Base-by-base conservation (phyloP, 2,113 vertebrate genomes). In the Mastomys coucha region DNA sequence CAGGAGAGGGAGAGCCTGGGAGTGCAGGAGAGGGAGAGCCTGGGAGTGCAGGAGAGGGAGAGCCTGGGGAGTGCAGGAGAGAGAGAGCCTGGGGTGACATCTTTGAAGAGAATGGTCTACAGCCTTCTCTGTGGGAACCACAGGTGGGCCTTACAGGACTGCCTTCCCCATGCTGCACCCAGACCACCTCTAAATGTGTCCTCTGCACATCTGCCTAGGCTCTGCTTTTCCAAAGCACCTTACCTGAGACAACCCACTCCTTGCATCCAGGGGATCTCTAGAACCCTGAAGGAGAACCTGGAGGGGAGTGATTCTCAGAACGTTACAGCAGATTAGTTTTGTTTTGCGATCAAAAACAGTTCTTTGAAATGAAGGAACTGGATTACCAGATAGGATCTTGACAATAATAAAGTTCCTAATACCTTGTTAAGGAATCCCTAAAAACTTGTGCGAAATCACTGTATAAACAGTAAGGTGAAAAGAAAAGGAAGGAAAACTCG, bases 281-380 rank as follows among this genome's bases (percentile, higher is more conserved):
- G 49, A 84, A 92, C 82, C 49, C 69, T 8, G 86, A 90, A 96
- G 39, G 75, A 51, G 36, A 42, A n/a, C 65, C 88, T 60, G 80
- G 33, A n/a, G 49, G 36, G 28, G 42, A 56, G 36, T 58, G 14
- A 10, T 78, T 58, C 67, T 69, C 70, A 86, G 91, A 8, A 77
- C n/a, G 87, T 82, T 19, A 58, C 20, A 65, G 42, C 88, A 89
- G 39, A 24, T 93, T 80, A 19, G 17, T 56, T 82, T 94, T 67
- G 42, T 72, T 93, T 58, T 56, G 58, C 5, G 0, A 58, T 58
- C 1, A 10, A 88, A 89, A 89, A 16, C 53, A 56, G 45, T 67
- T 81, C 77, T 86, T 91, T 86, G 89, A 87, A 96, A 78, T 75
- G 69, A 95, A 96, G 75, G 72, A 36, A 72, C 49, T 78, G n/a